These are phyloP conservation scores for Eurystomus glaucurus DNA, from an alignment of 2,797 vertebrate genomes.

Conservation along the genomic window DNA sequence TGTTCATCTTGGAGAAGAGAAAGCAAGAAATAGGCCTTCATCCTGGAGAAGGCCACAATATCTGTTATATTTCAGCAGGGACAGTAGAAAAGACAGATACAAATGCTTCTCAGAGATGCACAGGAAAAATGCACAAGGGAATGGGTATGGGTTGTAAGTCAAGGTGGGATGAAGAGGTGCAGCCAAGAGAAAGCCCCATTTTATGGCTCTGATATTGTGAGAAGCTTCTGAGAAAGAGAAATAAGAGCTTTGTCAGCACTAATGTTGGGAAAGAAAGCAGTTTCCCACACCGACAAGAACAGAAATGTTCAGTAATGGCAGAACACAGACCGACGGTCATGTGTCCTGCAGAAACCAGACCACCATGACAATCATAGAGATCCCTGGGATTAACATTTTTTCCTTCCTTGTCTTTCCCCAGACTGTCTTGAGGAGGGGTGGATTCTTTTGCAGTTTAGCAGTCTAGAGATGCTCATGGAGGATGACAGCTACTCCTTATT, in stretches of 20 bases:
- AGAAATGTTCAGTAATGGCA: not conserved
- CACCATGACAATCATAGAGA: not conserved
- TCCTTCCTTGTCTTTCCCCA: rapidly evolving
- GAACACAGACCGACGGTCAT: not conserved
- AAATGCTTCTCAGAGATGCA: not conserved
- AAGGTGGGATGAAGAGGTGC: not conserved
- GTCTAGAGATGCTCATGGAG: not conserved
- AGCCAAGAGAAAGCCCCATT: not conserved
- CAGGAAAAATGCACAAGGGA: not conserved
- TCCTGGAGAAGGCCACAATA: not conserved
- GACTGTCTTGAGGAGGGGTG: not conserved
- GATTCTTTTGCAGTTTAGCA: not conserved
- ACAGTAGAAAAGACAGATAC: not conserved
- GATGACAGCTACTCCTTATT: not conserved
- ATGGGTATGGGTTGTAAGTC: not conserved
- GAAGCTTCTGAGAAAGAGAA: not conserved
- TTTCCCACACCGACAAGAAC: not conserved
- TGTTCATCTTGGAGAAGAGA: not conserved
- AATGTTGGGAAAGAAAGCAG: not conserved
- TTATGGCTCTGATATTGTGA: not conserved
- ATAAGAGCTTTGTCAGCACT: not conserved
- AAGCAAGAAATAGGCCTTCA: no score
- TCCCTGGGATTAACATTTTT: not conserved
- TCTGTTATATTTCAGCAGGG: not conserved
- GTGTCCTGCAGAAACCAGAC: not conserved